Evolutionary conservation across 2,113 vertebrate species (phyloP).

Genomic region (Mobula birostris): DNA sequence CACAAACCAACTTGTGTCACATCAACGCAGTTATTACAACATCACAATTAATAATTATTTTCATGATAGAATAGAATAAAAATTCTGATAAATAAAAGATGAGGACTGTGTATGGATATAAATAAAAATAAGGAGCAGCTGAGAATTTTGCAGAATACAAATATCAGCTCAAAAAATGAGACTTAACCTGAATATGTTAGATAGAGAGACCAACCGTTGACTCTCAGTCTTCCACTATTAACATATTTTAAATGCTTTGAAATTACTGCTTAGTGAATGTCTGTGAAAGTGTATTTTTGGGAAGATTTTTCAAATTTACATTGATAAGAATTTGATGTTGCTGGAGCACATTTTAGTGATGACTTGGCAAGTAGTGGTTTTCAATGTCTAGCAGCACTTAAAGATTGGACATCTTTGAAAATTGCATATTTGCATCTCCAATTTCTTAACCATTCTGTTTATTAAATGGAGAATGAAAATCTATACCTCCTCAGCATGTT

Average conservation of each 20-base stretch:
- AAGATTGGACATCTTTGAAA: not conserved
- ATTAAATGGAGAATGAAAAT: not conserved
- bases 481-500: not conserved
- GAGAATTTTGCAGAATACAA: not conserved
- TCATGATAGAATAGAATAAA: not conserved
- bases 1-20: not conserved
- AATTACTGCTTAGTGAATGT: not conserved
- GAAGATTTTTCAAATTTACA: not conserved
- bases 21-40: conserved; percentile 9
- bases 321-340: not conserved
- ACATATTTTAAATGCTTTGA: not conserved
- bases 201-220: no score
- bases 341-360: not conserved
- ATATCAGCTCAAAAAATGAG: not conserved
- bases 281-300: not conserved
- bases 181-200: not conserved
- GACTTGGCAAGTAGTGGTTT: not conserved
- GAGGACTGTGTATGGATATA: not conserved
- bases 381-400: not conserved
- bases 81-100: not conserved
- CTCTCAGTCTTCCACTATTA: not conserved
- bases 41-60: conserved; percentile 12
- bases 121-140: not conserved
- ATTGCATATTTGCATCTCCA: not conserved
- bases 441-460: not conserved